Conservation (phyloP, 2,888 invertebrate species). For the Stegophylla sp. region DNA sequence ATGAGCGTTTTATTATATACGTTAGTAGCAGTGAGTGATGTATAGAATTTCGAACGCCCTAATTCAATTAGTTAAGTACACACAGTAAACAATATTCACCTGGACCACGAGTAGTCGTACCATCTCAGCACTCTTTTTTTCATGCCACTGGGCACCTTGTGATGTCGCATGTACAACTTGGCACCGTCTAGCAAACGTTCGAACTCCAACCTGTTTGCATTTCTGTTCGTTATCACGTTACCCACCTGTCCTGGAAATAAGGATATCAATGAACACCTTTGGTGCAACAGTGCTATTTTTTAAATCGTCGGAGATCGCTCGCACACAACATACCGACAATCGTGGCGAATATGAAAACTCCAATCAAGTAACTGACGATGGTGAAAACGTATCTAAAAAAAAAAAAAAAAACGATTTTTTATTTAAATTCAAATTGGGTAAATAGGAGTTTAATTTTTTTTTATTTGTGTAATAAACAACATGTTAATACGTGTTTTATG, state of each 20-base stretch:
- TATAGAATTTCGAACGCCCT: slow-evolving; percentile 37
- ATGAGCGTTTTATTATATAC: slow-evolving; percentile 8
- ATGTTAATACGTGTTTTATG: not conserved
- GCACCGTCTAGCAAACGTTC: slow-evolving; percentile 93
- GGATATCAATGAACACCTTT: slow-evolving; percentile 55
- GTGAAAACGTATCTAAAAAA: slow-evolving; percentile 90
- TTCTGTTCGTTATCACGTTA: slow-evolving; percentile 95
- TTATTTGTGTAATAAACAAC: too few species aligned
- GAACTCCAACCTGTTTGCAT: slow-evolving; percentile 93
- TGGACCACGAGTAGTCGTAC: slow-evolving; percentile 98
- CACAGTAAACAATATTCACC: slow-evolving; percentile 64
- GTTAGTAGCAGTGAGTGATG: too few species aligned
- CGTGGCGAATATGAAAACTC: slow-evolving; percentile 96
- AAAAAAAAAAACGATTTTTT: slow-evolving; percentile 11
- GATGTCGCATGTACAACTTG: slow-evolving; percentile 96
- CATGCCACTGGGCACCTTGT: slow-evolving; percentile 95
- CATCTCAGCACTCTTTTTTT: slow-evolving; percentile 93
- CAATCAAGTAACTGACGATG: slow-evolving; percentile 94
- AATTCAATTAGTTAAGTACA: slow-evolving; percentile 42
- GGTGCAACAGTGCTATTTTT: not conserved
- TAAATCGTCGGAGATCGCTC: not conserved
- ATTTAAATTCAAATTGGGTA: too few species aligned
- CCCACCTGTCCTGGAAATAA: slow-evolving; percentile 83
- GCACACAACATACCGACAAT: slow-evolving; percentile 77
- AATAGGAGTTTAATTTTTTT: too few species aligned